Conservation (phyloP, 92 coral and sea anemone species). For the Umimayanthus chanpuru region DNA sequence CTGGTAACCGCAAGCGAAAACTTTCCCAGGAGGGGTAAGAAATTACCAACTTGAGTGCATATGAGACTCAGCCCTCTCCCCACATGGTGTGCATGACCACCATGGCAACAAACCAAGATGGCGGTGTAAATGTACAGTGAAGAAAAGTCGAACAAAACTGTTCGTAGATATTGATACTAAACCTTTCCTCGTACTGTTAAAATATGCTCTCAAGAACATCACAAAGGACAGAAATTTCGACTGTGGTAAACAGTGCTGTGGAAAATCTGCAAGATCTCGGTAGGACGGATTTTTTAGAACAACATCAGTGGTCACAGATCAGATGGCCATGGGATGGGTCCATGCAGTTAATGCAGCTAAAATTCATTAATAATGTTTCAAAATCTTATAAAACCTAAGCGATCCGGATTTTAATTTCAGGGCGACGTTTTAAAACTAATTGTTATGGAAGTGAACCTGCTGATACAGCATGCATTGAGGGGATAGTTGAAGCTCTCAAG, state of each 20-base stretch:
- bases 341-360: not conserved
- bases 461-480: conserved; percentile 71
- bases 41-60: not conserved
- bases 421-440: conserved; percentile 41
- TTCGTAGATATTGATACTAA: not conserved
- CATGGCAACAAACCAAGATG: conserved; percentile 57
- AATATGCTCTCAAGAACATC: conserved; percentile 73
- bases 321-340: no score
- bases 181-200: no score
- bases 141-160: not conserved
- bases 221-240: conserved; percentile 83
- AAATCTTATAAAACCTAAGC: not conserved
- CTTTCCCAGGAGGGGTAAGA: conserved; percentile 37
- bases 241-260: conserved; percentile 83
- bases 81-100: conserved; percentile 56
- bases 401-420: conserved; percentile 21
- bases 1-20: conserved; percentile 42
- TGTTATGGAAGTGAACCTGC: conserved; percentile 51
- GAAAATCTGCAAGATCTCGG: conserved; percentile 87
- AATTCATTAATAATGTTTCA: not conserved
- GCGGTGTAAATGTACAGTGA: conserved; percentile 17
- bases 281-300: conserved; percentile 25
- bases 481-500: conserved; percentile 72
- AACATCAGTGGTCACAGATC: not conserved
- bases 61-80: conserved; percentile 36